Percentiles rank a stretch among this genome's conserved stretches.
phyloP scores from a whole-genome alignment of 2,113 vertebrate species.

The Pituophis catenifer region DNA sequence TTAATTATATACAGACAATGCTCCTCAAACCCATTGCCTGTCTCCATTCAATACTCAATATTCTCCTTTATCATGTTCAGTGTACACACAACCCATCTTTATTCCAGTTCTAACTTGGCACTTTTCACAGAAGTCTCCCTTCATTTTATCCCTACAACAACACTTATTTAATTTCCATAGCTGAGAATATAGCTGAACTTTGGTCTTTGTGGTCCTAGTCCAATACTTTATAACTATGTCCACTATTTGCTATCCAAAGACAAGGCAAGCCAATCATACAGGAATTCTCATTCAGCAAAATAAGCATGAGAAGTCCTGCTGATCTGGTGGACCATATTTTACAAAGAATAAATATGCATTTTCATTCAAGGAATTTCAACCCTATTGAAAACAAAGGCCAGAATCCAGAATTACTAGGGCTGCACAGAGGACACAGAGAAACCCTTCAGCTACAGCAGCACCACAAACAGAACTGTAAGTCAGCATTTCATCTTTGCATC shows the following conservation, averaged over 20 bases:
- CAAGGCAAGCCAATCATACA: not conserved
- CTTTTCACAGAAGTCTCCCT: not conserved
- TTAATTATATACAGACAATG: not conserved
- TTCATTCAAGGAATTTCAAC: not conserved
- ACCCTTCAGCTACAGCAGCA: not conserved
- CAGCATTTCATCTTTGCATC: not conserved
- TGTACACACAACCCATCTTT: not conserved
- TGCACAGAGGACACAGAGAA: not conserved
- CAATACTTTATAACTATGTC: not conserved
- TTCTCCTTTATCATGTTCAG: not conserved
- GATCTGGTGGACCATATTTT: not conserved
- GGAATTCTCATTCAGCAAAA: not conserved
- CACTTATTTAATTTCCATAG: not conserved
- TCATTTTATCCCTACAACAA: not conserved
- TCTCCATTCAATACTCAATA: not conserved
- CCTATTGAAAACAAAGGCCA: not conserved
- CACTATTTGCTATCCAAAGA: not conserved
- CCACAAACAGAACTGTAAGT: not conserved
- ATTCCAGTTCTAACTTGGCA: not conserved
- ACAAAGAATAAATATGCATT: not conserved
- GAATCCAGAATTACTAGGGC: not conserved
- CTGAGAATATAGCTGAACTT: not conserved
- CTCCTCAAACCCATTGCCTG: not conserved
- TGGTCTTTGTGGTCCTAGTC: not conserved
- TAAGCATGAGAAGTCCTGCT: not conserved